phyloP scores from a whole-genome alignment of 2,888 invertebrate genomes.

The Macrosiphum euphorbiae region DNA sequence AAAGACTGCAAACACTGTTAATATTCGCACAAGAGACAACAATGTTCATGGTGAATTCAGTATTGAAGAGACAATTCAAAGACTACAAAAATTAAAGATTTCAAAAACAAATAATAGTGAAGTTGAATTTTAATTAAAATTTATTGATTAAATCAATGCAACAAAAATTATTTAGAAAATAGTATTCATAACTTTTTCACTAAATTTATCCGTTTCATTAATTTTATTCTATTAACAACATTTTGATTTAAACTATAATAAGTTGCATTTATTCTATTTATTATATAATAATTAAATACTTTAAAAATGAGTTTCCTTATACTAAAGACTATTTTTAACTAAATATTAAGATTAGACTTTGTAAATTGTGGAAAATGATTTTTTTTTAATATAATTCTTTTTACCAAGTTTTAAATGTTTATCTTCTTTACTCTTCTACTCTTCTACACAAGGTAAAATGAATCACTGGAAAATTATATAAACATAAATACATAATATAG shows the following conservation, averaged over 20 bases:
- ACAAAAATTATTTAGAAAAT: not conserved
- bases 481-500: not conserved
- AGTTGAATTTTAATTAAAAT: conserved; percentile 44
- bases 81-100: conserved; percentile 79
- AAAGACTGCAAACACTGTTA: conserved; percentile 87
- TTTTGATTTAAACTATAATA: not conserved
- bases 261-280: not conserved
- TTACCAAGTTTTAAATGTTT: not conserved
- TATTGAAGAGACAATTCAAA: conserved; percentile 83
- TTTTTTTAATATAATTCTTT: not conserved
- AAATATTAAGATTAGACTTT: not conserved
- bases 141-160: not conserved
- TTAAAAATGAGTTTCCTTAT: not conserved
- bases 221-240: not conserved
- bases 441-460: not conserved
- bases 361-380: not conserved
- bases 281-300: not conserved
- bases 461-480: not conserved
- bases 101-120: conserved; percentile 61
- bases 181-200: not conserved
- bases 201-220: not conserved
- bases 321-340: not conserved
- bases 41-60: conserved; percentile 95
- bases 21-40: conserved; percentile 97
- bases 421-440: not conserved